Evolutionary conservation across 2,797 vertebrate species (phyloP), one percentile per base, ranked within the genome.

Genomic region (Catamblyrhynchus diadema): DNA sequence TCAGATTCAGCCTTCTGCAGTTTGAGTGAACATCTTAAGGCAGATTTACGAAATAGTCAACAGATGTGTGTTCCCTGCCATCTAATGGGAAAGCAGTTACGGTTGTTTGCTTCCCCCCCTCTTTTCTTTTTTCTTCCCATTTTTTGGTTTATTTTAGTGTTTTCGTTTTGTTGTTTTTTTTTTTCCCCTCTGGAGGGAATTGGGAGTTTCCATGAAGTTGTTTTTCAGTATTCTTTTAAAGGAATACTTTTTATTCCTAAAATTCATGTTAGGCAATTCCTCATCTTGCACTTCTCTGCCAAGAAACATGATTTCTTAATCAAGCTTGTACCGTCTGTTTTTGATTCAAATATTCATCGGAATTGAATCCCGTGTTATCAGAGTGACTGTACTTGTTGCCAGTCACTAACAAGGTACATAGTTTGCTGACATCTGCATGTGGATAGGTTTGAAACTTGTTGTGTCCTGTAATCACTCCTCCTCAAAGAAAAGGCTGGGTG

Each of bases 341-440:
- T 91, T 70, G 69, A 86, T 94, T 77, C 48, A 73, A 14, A 44
- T 61, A n/a, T 30, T 66, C 65, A 5, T 86, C 47, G 71, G 61
- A 62, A 70, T 17, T 41, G 82, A 85, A 86, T 50, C 17, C 41
- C 1, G 20, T 77, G 70, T 71, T 94, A 79, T 35, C 25, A 1
- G 59, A 77, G 67, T 16, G 42, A 53, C 64, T 60, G 39, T 53
- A 35, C 62, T 79, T 64, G 53, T 66, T 93, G 41, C 44, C 70
- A 24, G 23, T 51, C 54, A 35, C 70, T 90, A 56, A 71, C 47
- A 57, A 77, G 53, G 65, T 71, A 18, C 67, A 30, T 54, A 41
- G 48, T 60, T 89, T 81, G 80, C 72, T 85, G 78, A 67, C 70
- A 75, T 88, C 78, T 96, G 82, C 92, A 73, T 69, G 48, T 59